Percentiles rank a stretch among this genome's conserved stretches.
These are phyloP conservation scores for Lytechinus variegatus DNA, from an alignment of 35 echinoderm and acorn worm species.

Conservation along the genomic window DNA sequence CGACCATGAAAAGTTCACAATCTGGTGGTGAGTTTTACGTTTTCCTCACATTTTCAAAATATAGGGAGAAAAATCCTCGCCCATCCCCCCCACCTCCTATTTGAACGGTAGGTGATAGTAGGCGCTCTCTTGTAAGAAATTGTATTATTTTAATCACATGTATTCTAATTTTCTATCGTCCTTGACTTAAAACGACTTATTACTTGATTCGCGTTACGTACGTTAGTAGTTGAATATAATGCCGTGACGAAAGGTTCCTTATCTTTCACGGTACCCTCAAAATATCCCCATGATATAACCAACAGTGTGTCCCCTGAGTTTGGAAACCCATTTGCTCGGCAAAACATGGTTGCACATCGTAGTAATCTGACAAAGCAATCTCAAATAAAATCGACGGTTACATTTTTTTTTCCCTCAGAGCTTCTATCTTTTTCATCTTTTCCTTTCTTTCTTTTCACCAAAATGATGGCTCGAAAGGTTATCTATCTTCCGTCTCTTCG, in stretches of 20 bases:
- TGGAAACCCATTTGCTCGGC: not conserved
- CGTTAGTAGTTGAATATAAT: not conserved
- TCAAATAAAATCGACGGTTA: not conserved
- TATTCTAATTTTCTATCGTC: too few species aligned
- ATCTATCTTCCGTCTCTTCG: not conserved
- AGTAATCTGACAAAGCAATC: not conserved
- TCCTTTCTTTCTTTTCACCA: not conserved
- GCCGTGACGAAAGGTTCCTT: not conserved
- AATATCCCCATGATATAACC: not conserved
- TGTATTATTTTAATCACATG: too few species aligned
- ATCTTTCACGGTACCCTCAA: not conserved
- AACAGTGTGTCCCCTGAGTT: not conserved
- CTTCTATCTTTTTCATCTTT: not conserved
- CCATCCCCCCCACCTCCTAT: too few species aligned
- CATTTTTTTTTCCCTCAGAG: not conserved
- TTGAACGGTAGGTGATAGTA: too few species aligned
- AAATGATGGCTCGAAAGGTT: not conserved
- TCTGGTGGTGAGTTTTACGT: too few species aligned
- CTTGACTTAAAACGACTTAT: too few species aligned
- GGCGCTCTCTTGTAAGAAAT: too few species aligned
- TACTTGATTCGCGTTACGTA: not conserved
- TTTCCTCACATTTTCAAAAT: too few species aligned
- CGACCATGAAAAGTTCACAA: too few species aligned
- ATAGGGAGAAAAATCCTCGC: too few species aligned
- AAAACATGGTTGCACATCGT: not conserved